Evolutionary conservation across 2,888 invertebrate genomes (phyloP).

Genomic region (Drosophila colorata): DNA sequence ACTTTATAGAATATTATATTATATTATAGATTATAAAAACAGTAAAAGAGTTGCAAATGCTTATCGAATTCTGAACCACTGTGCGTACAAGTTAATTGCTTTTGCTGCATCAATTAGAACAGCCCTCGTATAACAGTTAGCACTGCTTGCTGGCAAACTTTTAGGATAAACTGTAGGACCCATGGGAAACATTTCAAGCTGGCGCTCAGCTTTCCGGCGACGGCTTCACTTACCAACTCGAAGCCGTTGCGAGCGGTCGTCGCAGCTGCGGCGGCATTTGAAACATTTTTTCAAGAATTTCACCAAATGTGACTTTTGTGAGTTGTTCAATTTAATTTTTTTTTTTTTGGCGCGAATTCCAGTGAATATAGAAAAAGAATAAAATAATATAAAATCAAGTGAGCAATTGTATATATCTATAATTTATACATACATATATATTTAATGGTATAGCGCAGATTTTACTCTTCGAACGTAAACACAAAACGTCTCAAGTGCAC

Average conservation of each 20-base stretch:
- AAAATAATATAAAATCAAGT: slow-evolving; percentile 12
- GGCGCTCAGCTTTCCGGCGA: slow-evolving; percentile 20
- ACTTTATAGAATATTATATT: no score
- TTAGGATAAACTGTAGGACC: slow-evolving; percentile 19
- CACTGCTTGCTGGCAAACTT: slow-evolving; percentile 40
- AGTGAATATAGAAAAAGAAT: slow-evolving; percentile 10
- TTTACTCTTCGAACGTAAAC: slow-evolving; percentile 9
- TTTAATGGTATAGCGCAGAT: slow-evolving; percentile 15
- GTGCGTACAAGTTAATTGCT: not conserved
- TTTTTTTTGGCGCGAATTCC: slow-evolving; percentile 32
- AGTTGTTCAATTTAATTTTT: not conserved
- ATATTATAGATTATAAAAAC: rapidly evolving
- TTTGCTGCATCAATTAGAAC: not conserved
- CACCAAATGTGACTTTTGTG: no score
- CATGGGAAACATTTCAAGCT: slow-evolving; percentile 1
- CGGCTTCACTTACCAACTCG: slow-evolving; percentile 45
- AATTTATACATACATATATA: not conserved
- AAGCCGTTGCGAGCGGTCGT: slow-evolving; percentile 50
- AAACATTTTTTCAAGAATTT: not conserved
- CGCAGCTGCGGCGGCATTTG: slow-evolving; percentile 6
- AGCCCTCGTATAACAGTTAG: slow-evolving; percentile 36
- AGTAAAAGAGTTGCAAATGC: not conserved
- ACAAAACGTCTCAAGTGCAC: slow-evolving; percentile 8
- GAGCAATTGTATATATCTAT: slow-evolving; percentile 1
- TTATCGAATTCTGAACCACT: slow-evolving; percentile 3